Base-by-base conservation (phyloP, 1,140 invertebrate genomes). In the Pseudomyrmex concolor region DNA sequence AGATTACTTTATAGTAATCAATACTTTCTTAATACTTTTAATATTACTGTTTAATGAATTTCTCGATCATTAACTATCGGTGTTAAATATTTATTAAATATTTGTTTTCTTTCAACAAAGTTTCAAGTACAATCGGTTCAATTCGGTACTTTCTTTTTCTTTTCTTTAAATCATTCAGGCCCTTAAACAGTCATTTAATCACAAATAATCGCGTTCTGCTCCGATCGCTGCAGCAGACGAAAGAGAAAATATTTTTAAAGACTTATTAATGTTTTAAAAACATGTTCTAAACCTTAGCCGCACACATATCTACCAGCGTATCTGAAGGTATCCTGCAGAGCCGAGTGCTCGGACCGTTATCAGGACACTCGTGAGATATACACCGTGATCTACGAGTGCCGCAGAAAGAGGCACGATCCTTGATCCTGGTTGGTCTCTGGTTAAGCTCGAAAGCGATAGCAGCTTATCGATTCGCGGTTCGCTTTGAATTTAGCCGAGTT, bases 401-500 rank as follows among this genome's bases (percentile, higher is more conserved):
- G 57, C 57, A 15, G 76, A 83, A 74, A 70, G 86, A 74, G 73
- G 60, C 64, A 57, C 59, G 73, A 81, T 74, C 83, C 68, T 80
- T 78, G 82, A 64, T 89, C 68, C 76, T 63, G 67, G 5, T 64
- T 71, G 67, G 72, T 76, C 82, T 89, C 89, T 86, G 80, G 80
- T 86, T 86, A 77, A 86, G 85, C 86, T 82, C 82, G 73, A 74
- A 73, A 45, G 76, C 78, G 86, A 90, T 89, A 87, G 83, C 89
- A 86, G 81, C 89, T 91, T 91, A 92, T 92, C 91, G 90, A 92
- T 92, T 88, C 76, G 87, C 86, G 89, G 90, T 84, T 51, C 76
- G 87, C 90, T 91, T 89, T 90, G 91, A 92, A 91, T 89, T 89
- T 87, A 89, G 86, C 89, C 88, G 78, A 91, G 86, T 89, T 90